Base-by-base conservation (phyloP, 2,888 invertebrate species). In the Lycocerus yunnanus region DNA sequence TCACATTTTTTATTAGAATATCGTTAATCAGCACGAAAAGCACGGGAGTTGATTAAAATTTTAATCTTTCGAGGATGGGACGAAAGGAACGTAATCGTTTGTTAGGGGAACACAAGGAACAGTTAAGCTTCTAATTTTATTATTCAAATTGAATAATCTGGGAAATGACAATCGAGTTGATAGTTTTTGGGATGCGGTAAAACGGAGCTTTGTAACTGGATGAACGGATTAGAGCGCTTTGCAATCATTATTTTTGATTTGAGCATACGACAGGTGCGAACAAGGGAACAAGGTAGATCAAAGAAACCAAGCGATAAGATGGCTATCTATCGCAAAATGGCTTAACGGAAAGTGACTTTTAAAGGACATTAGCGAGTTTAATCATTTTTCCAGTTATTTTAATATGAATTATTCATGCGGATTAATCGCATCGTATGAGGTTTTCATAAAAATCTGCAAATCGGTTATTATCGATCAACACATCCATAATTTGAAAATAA, bases 211-310 rank as follows among this genome's bases (percentile, higher is more conserved):
- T n/a, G 27, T 13, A 27, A 43, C 61, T 63, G 16, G n/a, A 63
- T 63, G 61, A 63, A n/a, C 13, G 20, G 20, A 18, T 63, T 63
- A n/a, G 16, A 18, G 11, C 61, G n/a, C 18, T 63, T 68, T 43
- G 72, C 70, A 75, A 72, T n/a, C n/a, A n/a, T 75, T 75, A 75
- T 72, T 70, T 69, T 72, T 69, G 72, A 75, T 72, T 75, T 69
- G 58, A 70, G 58, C 18, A 13, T 69, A 71, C 58, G 72, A 70
- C 72, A 75, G 75, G 75, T 75, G 75, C 67, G 60, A 68, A 67
- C 20, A 66, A 59, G 58, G 13, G 43, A 68, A 67, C 20, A 60
- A 27, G 59, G 24, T 27, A 71, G 69, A 75, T 75, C 75, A 75
- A 74, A 72, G 75, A 68, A 74, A 66, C 66, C 69, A 24, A 61